phyloP scores from a whole-genome alignment of 2,888 invertebrate species.

The Coenonympha arcania region DNA sequence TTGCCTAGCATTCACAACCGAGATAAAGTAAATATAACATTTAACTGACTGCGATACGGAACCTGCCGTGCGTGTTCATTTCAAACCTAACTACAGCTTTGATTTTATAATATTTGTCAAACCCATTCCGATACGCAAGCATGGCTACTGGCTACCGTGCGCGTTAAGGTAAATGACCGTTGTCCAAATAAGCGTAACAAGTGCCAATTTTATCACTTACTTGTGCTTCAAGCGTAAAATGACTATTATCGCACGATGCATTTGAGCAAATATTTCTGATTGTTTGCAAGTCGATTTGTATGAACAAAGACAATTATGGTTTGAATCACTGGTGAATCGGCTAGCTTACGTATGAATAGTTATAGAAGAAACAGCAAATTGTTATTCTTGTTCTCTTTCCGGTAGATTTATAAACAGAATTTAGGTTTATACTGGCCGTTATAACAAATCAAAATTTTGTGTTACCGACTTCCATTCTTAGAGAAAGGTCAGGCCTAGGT shows the following conservation, averaged over 20 bases:
- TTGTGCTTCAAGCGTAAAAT: slow-evolving; percentile 33
- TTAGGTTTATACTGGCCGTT: too few relatives aligned
- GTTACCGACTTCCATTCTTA: too few relatives aligned
- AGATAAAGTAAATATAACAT: too few relatives aligned
- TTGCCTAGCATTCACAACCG: too few relatives aligned
- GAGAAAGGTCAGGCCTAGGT: too few relatives aligned
- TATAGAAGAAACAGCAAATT: too few relatives aligned
- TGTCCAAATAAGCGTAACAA: slow-evolving; percentile 44
- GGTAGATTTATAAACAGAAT: too few relatives aligned
- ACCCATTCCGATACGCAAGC: slow-evolving; percentile 3
- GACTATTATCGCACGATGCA: slow-evolving; percentile 16
- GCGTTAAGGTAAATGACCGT: slow-evolving; percentile 38
- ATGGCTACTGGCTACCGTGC: slow-evolving; percentile 14
- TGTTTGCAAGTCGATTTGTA: too few relatives aligned
- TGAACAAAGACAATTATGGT: not conserved
- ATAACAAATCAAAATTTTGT: too few relatives aligned
- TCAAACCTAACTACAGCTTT: not conserved
- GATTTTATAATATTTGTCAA: slow-evolving; percentile 9
- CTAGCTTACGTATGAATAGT: too few relatives aligned
- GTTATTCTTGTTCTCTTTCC: too few relatives aligned
- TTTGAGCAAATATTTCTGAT: slow-evolving; percentile 22
- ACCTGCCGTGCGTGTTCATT: not conserved
- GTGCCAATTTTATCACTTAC: slow-evolving; percentile 60
- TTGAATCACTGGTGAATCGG: not conserved
- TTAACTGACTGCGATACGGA: too few relatives aligned